These are phyloP conservation scores for Drosophila mayaguana DNA, from an alignment of 2,888 invertebrate genomes.

Conservation along the genomic window DNA sequence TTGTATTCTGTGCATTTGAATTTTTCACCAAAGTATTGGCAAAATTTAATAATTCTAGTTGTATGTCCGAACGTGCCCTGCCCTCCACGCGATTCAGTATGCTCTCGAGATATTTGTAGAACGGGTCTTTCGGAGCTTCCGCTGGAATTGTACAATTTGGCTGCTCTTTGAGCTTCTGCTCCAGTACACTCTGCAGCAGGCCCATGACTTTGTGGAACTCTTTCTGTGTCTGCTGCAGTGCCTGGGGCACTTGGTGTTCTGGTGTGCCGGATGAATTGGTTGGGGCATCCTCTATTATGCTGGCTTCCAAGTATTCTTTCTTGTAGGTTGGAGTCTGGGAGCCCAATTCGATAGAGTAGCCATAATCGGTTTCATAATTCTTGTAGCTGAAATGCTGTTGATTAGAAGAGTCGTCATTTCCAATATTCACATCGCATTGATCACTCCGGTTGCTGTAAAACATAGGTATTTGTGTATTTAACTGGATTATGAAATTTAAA, in stretches of 20 bases:
- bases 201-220: conserved; percentile 39
- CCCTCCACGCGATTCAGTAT: conserved; percentile 41
- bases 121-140: conserved; percentile 29
- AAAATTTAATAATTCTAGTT: conserved; percentile 40
- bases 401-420: not conserved
- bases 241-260: not conserved
- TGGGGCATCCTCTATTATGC: not conserved
- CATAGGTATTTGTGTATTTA: not conserved
- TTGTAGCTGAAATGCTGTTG: not conserved
- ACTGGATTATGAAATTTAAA: not conserved
- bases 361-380: not conserved
- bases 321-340: not conserved
- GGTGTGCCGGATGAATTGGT: not conserved
- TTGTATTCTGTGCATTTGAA: not conserved
- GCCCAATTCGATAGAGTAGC: not conserved
- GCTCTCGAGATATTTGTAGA: conserved; percentile 50
- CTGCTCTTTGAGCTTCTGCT: conserved; percentile 17
- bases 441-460: not conserved
- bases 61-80: conserved; percentile 39
- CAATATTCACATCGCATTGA: not conserved
- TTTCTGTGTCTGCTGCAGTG: conserved; percentile 12
- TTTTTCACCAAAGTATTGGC: conserved; percentile 36
- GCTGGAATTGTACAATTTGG: not conserved
- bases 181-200: conserved; percentile 29
- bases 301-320: not conserved